Percentiles rank a stretch among this genome's conserved stretches.
phyloP scores from a whole-genome alignment of 2,888 invertebrate species.

The Leptarthrus brevirostris region DNA sequence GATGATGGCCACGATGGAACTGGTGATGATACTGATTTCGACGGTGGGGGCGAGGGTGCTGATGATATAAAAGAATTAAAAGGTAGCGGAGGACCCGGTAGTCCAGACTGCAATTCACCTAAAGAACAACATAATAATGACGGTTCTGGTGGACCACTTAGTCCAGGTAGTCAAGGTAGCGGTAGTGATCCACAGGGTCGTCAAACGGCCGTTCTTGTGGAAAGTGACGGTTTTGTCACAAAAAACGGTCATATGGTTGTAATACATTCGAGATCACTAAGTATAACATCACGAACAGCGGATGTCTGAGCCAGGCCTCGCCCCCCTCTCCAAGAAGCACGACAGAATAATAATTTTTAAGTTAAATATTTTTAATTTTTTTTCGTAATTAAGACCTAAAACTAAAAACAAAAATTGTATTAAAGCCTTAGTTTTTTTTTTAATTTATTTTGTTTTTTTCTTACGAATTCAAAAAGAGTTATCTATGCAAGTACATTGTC shows the following conservation, averaged over 20 bases:
- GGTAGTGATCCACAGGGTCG: constrained; percentile 66
- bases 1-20: constrained; percentile 70
- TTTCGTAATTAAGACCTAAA: constrained; percentile 55
- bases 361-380: too few relatives aligned
- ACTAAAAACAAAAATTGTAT: not conserved
- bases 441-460: not conserved
- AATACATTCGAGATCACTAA: constrained; percentile 88
- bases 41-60: constrained; percentile 68
- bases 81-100: constrained; percentile 56
- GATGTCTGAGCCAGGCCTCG: constrained; percentile 87
- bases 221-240: constrained; percentile 84
- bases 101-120: constrained; percentile 52
- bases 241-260: constrained; percentile 92
- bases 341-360: constrained; percentile 61
- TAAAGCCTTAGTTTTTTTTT: not conserved
- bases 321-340: constrained; percentile 75
- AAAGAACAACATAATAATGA: constrained; percentile 51
- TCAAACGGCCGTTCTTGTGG: constrained; percentile 87
- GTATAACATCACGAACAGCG: constrained; percentile 83
- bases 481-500: not conserved
- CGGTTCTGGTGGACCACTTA: constrained; percentile 59
- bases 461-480: not conserved
- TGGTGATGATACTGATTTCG: constrained; percentile 69
- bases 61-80: constrained; percentile 60
- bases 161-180: constrained; percentile 60